These are phyloP conservation scores for Sander vitreus DNA, from an alignment of 2,113 vertebrate genomes.

Conservation along the genomic window DNA sequence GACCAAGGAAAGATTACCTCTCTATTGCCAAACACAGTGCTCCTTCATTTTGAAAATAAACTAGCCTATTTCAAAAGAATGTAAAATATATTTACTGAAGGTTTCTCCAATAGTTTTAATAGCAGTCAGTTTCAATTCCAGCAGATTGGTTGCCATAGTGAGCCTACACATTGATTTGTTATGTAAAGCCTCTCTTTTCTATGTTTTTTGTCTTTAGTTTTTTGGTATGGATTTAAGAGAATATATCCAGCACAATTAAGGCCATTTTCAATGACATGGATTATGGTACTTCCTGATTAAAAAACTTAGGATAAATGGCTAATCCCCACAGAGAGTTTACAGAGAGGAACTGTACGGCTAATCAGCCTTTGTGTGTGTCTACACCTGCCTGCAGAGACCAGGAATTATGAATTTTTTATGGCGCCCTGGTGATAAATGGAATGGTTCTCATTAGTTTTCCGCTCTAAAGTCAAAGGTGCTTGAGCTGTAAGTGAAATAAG, in stretches of 20 bases:
- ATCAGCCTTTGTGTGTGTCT: slow-evolving; percentile 9
- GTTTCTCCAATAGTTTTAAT: background rate
- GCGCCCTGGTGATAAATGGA: slow-evolving; percentile 11
- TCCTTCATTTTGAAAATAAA: background rate
- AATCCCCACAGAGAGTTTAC: slow-evolving; percentile 15
- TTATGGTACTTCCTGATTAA: slow-evolving; percentile 9
- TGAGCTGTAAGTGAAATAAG: background rate
- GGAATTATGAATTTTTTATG: slow-evolving; percentile 1
- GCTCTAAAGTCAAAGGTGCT: background rate
- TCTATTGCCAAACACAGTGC: background rate
- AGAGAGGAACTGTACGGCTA: background rate
- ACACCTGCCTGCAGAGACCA: background rate
- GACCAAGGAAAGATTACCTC: background rate
- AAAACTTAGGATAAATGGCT: background rate
- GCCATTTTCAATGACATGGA: slow-evolving; percentile 4
- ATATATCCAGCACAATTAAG: background rate
- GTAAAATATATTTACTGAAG: background rate
- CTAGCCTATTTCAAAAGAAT: background rate
- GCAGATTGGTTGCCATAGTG: background rate
- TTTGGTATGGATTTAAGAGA: background rate
- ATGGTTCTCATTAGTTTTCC: slow-evolving; percentile 1
- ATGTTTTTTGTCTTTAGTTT: background rate
- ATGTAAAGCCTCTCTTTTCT: background rate
- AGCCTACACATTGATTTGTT: background rate
- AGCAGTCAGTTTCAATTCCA: background rate